Conservation (phyloP, 2,797 vertebrate genomes). For the Denticeps clupeoides region DNA sequence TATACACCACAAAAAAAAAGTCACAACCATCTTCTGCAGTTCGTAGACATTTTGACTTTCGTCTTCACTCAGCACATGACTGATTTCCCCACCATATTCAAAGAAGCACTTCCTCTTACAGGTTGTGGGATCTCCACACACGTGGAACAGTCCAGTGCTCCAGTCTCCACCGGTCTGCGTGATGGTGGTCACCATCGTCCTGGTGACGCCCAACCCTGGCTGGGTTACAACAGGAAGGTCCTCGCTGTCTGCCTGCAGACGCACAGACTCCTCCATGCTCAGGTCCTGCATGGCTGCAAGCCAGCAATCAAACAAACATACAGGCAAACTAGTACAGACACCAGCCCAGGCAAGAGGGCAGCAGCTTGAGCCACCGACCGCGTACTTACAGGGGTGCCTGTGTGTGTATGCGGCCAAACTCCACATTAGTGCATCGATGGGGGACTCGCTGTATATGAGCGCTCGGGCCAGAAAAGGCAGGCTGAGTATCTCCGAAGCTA, state of each 20-base stretch:
- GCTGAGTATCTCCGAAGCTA: not conserved
- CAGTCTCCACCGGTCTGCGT: conserved; percentile 63
- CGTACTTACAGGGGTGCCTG: too few relatives aligned
- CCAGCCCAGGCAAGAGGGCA: too few relatives aligned
- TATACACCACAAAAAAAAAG: too few relatives aligned
- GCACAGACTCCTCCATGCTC: not conserved
- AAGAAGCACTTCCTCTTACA: conserved; percentile 55
- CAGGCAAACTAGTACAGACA: too few relatives aligned
- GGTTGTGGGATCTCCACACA: conserved; percentile 59
- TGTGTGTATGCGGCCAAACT: too few relatives aligned
- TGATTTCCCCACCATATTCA: too few relatives aligned
- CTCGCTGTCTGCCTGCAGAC: not conserved
- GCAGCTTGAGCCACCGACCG: too few relatives aligned
- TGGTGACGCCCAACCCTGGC: conserved; percentile 54
- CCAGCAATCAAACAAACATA: too few relatives aligned
- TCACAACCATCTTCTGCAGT: too few relatives aligned
- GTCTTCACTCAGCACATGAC: too few relatives aligned
- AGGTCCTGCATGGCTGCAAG: not conserved
- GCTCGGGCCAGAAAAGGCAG: not conserved
- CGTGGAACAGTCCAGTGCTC: conserved; percentile 63
- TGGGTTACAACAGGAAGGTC: conserved; percentile 51
- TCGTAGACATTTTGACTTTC: too few relatives aligned
- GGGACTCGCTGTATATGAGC: not conserved
- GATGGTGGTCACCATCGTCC: conserved; percentile 59
- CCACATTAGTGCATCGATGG: too few relatives aligned